Evolutionary conservation across 2,888 invertebrate species (phyloP), one percentile per base, ranked within the genome.

Genomic region (Troides aeacus): DNA sequence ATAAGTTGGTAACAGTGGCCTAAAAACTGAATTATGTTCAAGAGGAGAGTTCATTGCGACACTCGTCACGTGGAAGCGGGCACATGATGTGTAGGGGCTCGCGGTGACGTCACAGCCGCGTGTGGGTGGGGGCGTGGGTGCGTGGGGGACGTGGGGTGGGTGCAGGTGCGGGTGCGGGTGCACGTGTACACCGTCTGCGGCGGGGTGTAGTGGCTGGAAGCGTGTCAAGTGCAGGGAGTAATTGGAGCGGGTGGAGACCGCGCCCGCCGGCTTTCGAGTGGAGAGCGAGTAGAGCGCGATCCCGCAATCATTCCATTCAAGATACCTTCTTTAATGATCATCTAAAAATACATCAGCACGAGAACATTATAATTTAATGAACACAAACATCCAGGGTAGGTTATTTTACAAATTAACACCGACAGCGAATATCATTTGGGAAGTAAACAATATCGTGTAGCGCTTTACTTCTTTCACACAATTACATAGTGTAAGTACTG

Each of bases 171-270:
- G 30, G 30, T 30, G 30, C 30, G 30, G 30, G 30, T 30, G 30
- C 5, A 30, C 30, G 30, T 30, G 30, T 30, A 30, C 64, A 59
- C 71, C 69, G 69, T 62, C 69, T 50, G 67, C 39, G 70, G 67
- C 73, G 5, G 30, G 30, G 30, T 72, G 73, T 73, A 73, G 74
- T 68, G 73, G 66, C 66, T 36, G 72, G 72, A 73, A 74, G 67
- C 72, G 71, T 75, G 78, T 78, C 78, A 77, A 78, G 78, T 71
- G 72, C 72, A 66, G 69, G 74, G 72, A 73, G 75, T 75, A 75
- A 74, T 73, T 77, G 74, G 75, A 74, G 74, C 74, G 72, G 70
- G 73, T 71, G 71, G 66, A 71, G 39, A 72, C 70, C 56, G 64
- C 65, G 71, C 69, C 72, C 65, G 71, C 69, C 72, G 71, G 70